Evolutionary conservation across 1,140 invertebrate genomes (phyloP).

Genomic region (Diabrotica virgifera): DNA sequence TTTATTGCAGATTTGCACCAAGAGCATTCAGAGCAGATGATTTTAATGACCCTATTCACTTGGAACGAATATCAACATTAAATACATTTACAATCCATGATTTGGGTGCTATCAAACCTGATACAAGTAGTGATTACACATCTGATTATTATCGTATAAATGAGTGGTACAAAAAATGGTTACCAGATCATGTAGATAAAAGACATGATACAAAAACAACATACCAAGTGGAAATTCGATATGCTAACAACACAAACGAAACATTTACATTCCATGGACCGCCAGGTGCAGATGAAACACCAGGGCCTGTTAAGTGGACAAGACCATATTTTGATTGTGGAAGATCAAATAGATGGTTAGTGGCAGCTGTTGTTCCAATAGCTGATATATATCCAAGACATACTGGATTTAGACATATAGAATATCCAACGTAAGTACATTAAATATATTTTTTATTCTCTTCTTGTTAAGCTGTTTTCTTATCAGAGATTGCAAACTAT

Average conservation of each 20-base stretch:
- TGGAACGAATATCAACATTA: conserved; percentile 86
- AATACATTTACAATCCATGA: conserved; percentile 84
- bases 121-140: conserved; percentile 81
- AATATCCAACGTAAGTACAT: conserved; percentile 84
- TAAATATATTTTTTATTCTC: neutral
- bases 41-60: conserved; percentile 91
- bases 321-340: conserved; percentile 96
- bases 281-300: conserved; percentile 81
- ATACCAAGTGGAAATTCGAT: conserved; percentile 67
- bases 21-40: conserved; percentile 88
- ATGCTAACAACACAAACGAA: conserved; percentile 90
- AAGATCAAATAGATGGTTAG: conserved; percentile 92
- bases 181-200: conserved; percentile 79
- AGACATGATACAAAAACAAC: conserved; percentile 94
- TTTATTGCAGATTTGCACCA: conserved; percentile 78
- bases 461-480: too few species aligned
- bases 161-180: conserved; percentile 87
- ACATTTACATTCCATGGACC: conserved; percentile 93
- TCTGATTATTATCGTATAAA: conserved; percentile 86
- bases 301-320: conserved; percentile 90
- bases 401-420: conserved; percentile 90
- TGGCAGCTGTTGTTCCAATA: conserved; percentile 89
- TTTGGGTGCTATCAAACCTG: conserved; percentile 74
- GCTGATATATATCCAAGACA: conserved; percentile 95
- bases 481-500: too few species aligned